phyloP scores from a whole-genome alignment of 2,113 vertebrate genomes.

The Acinonyx jubatus region DNA sequence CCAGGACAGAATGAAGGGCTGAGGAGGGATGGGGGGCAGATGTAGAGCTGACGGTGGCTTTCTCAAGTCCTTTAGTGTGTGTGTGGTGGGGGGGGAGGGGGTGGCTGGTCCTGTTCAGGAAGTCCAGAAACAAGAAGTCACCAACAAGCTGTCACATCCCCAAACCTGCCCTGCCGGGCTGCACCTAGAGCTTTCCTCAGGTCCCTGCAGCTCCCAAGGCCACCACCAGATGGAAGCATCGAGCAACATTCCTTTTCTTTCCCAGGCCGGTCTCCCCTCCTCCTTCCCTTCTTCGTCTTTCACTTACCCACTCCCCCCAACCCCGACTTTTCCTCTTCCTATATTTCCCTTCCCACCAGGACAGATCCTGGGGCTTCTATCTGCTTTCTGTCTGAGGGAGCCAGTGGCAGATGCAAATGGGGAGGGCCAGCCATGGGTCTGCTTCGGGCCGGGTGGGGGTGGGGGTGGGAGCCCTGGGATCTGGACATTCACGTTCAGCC shows the following conservation, averaged over 20 bases:
- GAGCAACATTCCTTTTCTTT: not conserved
- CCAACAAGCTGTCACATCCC: not conserved
- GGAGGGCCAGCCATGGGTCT: not conserved
- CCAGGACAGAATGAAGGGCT: not conserved
- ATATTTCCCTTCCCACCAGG: not conserved
- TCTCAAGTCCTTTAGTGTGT: not conserved
- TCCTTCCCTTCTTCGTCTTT: not conserved
- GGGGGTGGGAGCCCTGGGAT: not conserved
- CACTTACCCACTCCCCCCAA: not conserved
- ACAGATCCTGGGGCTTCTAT: not conserved
- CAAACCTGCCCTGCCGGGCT: not conserved
- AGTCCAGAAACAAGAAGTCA: not conserved
- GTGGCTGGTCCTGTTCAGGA: not conserved
- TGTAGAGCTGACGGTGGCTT: slow-evolving; percentile 18
- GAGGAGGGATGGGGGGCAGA: slow-evolving; percentile 12
- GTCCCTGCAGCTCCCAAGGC: not conserved
- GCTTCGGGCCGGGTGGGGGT: not conserved
- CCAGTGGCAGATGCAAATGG: not conserved
- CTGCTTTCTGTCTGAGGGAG: not conserved
- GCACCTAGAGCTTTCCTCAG: accelerated
- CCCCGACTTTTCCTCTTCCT: not conserved
- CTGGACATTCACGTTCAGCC: not conserved
- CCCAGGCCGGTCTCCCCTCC: not conserved
- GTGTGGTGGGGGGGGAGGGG: not conserved
- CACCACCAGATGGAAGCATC: slow-evolving; percentile 75